Conservation (phyloP, 2,113 vertebrate species). For the Solea senegalensis region DNA sequence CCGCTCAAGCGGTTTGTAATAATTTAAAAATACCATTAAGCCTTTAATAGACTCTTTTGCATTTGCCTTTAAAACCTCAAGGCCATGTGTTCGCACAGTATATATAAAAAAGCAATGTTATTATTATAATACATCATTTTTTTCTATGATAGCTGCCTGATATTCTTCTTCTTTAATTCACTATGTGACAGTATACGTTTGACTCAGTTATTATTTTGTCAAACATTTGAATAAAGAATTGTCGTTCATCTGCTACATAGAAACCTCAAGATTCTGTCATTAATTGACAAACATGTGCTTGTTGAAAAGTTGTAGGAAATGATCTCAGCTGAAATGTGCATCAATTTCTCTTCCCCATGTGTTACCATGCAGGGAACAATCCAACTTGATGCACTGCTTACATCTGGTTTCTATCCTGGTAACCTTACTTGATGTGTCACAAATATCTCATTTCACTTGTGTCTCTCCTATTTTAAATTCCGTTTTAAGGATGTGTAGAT, state of each 20-base stretch:
- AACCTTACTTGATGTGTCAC: neutral
- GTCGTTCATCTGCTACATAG: too few relatives aligned
- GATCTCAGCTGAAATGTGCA: slow-evolving; percentile 35
- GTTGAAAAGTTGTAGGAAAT: slow-evolving; percentile 31
- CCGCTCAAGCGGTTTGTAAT: slow-evolving; percentile 41
- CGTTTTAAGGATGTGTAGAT: too few relatives aligned
- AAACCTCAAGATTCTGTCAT: too few relatives aligned
- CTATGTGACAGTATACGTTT: too few relatives aligned
- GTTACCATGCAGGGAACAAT: neutral
- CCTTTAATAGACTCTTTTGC: slow-evolving; percentile 27
- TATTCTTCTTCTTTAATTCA: too few relatives aligned
- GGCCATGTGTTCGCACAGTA: neutral
- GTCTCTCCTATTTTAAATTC: too few relatives aligned
- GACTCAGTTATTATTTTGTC: too few relatives aligned
- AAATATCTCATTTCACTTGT: too few relatives aligned
- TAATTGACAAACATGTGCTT: neutral
- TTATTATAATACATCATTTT: too few relatives aligned
- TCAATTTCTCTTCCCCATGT: slow-evolving; percentile 13
- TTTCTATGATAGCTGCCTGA: too few relatives aligned
- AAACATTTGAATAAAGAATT: too few relatives aligned
- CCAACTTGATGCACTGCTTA: neutral
- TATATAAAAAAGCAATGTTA: too few relatives aligned
- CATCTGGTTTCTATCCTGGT: neutral
- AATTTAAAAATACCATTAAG: slow-evolving; percentile 30
- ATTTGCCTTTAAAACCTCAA: slow-evolving; percentile 7